Evolutionary conservation across 2,113 vertebrate genomes (phyloP).

Genomic region (Apistogramma diplotaenia): DNA sequence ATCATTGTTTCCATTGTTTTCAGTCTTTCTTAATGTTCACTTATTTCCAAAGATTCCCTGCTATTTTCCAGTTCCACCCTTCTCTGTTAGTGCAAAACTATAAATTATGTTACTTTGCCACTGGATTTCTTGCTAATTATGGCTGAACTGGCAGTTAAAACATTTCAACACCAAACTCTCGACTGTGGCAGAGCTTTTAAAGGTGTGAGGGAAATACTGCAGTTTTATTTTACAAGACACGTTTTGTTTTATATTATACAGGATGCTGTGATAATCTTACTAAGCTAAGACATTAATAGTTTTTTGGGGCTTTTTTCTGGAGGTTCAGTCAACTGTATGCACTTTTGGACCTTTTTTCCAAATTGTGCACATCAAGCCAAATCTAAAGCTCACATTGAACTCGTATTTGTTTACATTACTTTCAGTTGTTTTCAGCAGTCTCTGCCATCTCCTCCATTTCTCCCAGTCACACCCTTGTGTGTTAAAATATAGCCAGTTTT

Average conservation of each 20-base stretch:
- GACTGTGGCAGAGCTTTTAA: neutral
- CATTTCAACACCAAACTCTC: neutral
- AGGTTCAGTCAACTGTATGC: neutral
- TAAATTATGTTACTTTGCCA: constrained; percentile 42
- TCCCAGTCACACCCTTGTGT: constrained; percentile 61
- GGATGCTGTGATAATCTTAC: neutral
- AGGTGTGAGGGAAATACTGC: neutral
- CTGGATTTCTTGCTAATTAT: constrained; percentile 33
- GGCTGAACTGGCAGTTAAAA: constrained; percentile 31
- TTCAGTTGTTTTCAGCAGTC: constrained; percentile 46
- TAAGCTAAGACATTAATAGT: neutral
- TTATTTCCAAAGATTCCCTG: constrained; percentile 34
- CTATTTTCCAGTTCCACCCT: constrained; percentile 40
- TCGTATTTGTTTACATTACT: constrained; percentile 41
- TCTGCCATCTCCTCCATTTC: constrained; percentile 43
- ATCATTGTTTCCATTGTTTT: constrained; percentile 45
- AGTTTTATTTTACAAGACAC: neutral
- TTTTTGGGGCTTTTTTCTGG: neutral
- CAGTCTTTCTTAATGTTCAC: constrained; percentile 6
- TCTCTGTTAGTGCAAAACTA: constrained; percentile 16
- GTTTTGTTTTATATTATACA: neutral
- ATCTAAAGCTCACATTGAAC: neutral
- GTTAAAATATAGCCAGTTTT: constrained; percentile 59
- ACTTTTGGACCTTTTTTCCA: neutral
- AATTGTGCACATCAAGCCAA: neutral